A percentile compares a stretch with the other conserved stretches of the same genome.
These are phyloP conservation scores for Nesogale talazaci DNA, from an alignment of 2,113 vertebrate genomes.

Conservation along the genomic window DNA sequence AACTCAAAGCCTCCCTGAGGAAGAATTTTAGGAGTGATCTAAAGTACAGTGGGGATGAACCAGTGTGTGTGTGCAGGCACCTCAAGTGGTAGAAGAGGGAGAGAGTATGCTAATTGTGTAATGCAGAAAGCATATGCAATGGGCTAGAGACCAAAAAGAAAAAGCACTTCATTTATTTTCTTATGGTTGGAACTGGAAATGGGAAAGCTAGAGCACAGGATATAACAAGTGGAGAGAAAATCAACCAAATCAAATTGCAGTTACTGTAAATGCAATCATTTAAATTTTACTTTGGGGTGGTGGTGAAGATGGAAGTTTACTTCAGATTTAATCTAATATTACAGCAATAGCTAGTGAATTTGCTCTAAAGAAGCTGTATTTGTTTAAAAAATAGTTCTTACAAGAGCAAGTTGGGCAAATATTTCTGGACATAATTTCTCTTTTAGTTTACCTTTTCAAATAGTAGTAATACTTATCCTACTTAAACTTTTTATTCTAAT, in stretches of 20 bases:
- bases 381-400: background rate
- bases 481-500: background rate
- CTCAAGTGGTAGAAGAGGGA: background rate
- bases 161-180: background rate
- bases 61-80: too few relatives aligned
- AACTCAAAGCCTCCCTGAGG: too few relatives aligned
- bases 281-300: background rate
- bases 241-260: background rate
- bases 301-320: background rate
- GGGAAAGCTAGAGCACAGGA: background rate
- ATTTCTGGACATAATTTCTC: background rate
- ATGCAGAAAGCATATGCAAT: background rate
- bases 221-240: background rate
- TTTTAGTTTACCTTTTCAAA: constrained; percentile 10
- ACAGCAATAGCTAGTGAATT: background rate
- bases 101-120: background rate
- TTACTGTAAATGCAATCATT: background rate
- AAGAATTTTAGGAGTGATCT: background rate
- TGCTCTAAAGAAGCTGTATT: background rate
- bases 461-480: background rate
- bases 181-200: background rate
- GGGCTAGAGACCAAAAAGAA: background rate
- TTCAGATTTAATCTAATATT: background rate
- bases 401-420: background rate
- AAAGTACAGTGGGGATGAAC: background rate